A percentile compares a stretch with the other conserved stretches of the same genome.
Conservation (phyloP, 1,140 invertebrate species). For the Trichomalopsis sarcophagae region DNA sequence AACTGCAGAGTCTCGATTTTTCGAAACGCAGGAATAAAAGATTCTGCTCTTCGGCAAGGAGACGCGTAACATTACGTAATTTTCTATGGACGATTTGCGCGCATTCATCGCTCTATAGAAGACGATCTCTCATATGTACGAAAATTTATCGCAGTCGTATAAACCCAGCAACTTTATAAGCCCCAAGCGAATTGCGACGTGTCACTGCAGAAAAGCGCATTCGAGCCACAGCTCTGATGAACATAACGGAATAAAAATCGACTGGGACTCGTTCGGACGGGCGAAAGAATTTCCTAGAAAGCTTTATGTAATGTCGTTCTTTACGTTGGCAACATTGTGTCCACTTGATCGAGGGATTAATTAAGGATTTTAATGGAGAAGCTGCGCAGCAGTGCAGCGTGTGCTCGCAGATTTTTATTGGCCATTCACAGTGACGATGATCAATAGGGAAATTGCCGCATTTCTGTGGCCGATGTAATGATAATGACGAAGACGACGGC, state of each 20-base stretch:
- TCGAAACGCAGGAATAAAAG: not conserved
- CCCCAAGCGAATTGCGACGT: too few species aligned
- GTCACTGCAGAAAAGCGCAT: too few species aligned
- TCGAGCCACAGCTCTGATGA: not conserved
- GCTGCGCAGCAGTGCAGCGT: not conserved
- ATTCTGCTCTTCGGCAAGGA: not conserved
- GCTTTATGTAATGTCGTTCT: not conserved
- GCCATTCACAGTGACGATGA: conserved; percentile 11
- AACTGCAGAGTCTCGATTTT: not conserved
- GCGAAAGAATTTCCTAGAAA: conserved; percentile 23
- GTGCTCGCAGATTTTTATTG: conserved; percentile 21
- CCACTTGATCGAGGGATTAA: conserved; percentile 34
- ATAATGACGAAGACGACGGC: conserved; percentile 29
- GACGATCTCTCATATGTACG: too few species aligned
- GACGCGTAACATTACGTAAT: not conserved
- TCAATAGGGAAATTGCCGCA: conserved; percentile 35
- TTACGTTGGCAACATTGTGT: conserved; percentile 1
- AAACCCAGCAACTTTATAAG: too few species aligned
- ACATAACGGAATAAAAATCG: not conserved
- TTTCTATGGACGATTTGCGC: not conserved
- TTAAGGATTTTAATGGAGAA: conserved; percentile 27
- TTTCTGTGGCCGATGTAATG: not conserved
- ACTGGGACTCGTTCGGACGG: not conserved
- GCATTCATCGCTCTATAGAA: too few species aligned
- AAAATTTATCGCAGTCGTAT: too few species aligned